Conservation (phyloP, 2,888 invertebrate species). For the Andricus curvator region DNA sequence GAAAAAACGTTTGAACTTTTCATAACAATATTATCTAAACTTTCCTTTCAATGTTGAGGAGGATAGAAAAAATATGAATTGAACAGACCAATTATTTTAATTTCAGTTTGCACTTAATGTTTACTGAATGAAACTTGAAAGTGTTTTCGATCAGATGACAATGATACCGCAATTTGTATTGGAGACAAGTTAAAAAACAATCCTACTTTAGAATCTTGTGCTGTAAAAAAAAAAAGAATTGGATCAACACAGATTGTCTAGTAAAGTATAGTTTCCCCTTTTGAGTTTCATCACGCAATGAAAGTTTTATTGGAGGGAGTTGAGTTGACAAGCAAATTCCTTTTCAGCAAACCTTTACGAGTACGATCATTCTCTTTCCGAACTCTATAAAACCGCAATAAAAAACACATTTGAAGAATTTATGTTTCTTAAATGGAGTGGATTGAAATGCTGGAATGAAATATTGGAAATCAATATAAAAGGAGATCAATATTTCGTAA, state of each 20-base stretch:
- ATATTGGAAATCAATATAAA: not conserved
- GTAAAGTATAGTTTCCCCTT: not conserved
- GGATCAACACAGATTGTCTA: not conserved
- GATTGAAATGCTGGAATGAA: not conserved
- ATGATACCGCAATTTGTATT: too few species aligned
- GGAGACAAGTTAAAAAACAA: not conserved
- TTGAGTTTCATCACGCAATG: not conserved
- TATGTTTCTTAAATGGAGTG: not conserved
- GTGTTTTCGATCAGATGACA: not conserved
- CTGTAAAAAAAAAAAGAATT: not conserved
- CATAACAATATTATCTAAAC: too few species aligned
- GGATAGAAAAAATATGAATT: too few species aligned
- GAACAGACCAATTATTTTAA: too few species aligned
- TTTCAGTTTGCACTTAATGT: too few species aligned
- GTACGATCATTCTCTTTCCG: not conserved
- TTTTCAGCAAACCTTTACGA: not conserved
- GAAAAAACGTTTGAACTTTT: too few species aligned
- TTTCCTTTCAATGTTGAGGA: too few species aligned
- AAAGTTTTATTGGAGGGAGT: not conserved
- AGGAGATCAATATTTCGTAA: not conserved
- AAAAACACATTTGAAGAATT: not conserved
- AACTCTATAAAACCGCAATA: not conserved
- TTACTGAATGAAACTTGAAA: too few species aligned
- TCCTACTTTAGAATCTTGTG: not conserved
- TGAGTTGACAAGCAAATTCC: not conserved